Percentiles rank a stretch among this genome's conserved stretches.
phyloP scores from a whole-genome alignment of 2,888 invertebrate species.

The Eurytoma adleriae region DNA sequence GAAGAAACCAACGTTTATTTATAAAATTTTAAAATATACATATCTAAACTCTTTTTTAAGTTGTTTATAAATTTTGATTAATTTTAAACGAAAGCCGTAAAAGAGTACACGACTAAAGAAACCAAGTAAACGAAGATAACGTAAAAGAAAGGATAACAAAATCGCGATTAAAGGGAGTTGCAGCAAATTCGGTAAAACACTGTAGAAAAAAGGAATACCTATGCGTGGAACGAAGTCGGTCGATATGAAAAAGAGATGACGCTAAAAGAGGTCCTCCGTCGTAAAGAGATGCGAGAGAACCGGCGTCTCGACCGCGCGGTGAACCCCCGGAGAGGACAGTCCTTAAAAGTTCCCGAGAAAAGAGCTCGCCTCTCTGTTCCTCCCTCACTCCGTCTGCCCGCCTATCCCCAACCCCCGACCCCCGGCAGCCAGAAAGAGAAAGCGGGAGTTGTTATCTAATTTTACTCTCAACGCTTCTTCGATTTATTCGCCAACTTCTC shows the following conservation, averaged over 20 bases:
- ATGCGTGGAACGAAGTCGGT: slow-evolving; percentile 34
- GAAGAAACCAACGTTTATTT: no score
- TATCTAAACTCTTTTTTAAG: no score
- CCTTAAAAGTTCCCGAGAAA: slow-evolving; percentile 71
- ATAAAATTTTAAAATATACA: no score
- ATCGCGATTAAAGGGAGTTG: no score
- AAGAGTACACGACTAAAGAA: background rate
- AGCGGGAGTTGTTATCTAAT: slow-evolving; percentile 76
- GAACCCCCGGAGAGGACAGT: slow-evolving; percentile 66
- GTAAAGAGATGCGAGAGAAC: slow-evolving; percentile 37
- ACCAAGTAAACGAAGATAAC: no score
- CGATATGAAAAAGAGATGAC: slow-evolving; percentile 45
- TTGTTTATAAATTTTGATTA: no score
- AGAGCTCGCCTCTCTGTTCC: slow-evolving; percentile 62
- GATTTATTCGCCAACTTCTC: slow-evolving; percentile 76
- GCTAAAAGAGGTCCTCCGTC: slow-evolving; percentile 55
- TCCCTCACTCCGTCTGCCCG: slow-evolving; percentile 54
- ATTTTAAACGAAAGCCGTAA: no score
- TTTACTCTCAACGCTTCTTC: slow-evolving; percentile 77
- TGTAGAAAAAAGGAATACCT: no score
- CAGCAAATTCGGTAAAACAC: no score
- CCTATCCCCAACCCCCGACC: slow-evolving; percentile 23
- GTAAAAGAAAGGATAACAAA: no score
- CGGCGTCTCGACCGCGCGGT: slow-evolving; percentile 36
- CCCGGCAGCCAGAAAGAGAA: slow-evolving; percentile 61